Base-by-base conservation (phyloP, 2,888 invertebrate species). In the Agrotis exclamationis region DNA sequence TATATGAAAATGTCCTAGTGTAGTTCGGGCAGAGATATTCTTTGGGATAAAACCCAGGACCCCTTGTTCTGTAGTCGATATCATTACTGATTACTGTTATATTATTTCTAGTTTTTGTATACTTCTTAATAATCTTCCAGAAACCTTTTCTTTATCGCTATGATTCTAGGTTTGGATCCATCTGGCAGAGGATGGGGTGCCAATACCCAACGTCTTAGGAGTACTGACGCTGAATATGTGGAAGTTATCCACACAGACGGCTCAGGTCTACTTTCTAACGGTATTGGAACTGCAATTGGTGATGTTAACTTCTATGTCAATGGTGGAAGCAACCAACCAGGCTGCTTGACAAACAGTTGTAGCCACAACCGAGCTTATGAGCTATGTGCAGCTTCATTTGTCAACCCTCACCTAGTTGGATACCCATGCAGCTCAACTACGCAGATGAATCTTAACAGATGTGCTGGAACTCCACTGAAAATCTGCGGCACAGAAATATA, bases 281-380 rank as follows among this genome's bases (percentile, higher is more conserved):
- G 99, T 1, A 97, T 98, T 80, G 97, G 97, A 24, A 97, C 97
- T 83, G 97, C 97, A 0, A 96, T 98, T 51, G 99, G 98, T 0
- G 97, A 98, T 89, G 97, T 98, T 0, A 99, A 99, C 93, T 99
- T 98, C 93, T 99, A 97, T 91, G 98, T 98, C 0, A 99, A 99
- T 86, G 98, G 98, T 0, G 99, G 99, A 0, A 96, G 97, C 62
- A 97, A 97, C 86, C 99, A 96, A 79, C 95, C 95, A 0, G 95
- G 95, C 0, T 95, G 95, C 63, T 14, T 86, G 0, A 87, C 80
- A 6, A 85, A 89, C 58, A 11, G 77, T 0, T 94, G 94, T 77
- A 86, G 86, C 69, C 94, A 94, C 69, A 86, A 91, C 50, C 88
- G 93, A 5, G 90, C 94, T 0, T 92, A 87, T 80, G 89, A 93